These are phyloP conservation scores for Scortum barcoo DNA, from an alignment of 2,113 vertebrate genomes.

Conservation along the genomic window DNA sequence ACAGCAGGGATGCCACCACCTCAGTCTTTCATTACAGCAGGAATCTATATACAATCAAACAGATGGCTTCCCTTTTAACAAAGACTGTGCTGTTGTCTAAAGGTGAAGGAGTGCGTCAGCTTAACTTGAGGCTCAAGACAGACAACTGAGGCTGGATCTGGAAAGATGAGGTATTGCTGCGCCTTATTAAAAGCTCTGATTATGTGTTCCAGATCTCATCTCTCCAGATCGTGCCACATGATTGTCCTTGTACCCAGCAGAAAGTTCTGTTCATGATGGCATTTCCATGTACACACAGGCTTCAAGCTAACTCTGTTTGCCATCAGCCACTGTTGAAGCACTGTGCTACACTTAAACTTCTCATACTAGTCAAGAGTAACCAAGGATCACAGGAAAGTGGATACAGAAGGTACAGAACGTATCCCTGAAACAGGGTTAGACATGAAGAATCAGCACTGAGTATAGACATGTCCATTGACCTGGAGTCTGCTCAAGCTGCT, in stretches of 20 bases:
- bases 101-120: neutral
- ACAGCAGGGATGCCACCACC: conserved; percentile 44
- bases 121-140: neutral
- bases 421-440: too few species aligned
- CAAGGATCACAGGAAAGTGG: conserved; percentile 7
- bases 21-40: conserved; percentile 68
- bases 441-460: conserved; percentile 18
- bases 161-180: conserved; percentile 7
- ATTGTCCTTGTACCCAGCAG: conserved; percentile 20
- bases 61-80: conserved; percentile 74
- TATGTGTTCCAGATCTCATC: neutral
- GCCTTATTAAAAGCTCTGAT: neutral
- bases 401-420: too few species aligned
- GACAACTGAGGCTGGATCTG: neutral
- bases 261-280: conserved; percentile 27
- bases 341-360: too few species aligned
- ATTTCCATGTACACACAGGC: conserved; percentile 36
- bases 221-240: neutral
- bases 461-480: conserved; percentile 11
- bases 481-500: conserved; percentile 17
- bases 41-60: conserved; percentile 75
- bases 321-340: neutral
- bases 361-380: conserved; percentile 19
- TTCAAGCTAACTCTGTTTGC: neutral
- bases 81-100: conserved; percentile 37